These are phyloP conservation scores for Setophaga coronata DNA, from an alignment of 2,113 vertebrate species.

Conservation along the genomic window DNA sequence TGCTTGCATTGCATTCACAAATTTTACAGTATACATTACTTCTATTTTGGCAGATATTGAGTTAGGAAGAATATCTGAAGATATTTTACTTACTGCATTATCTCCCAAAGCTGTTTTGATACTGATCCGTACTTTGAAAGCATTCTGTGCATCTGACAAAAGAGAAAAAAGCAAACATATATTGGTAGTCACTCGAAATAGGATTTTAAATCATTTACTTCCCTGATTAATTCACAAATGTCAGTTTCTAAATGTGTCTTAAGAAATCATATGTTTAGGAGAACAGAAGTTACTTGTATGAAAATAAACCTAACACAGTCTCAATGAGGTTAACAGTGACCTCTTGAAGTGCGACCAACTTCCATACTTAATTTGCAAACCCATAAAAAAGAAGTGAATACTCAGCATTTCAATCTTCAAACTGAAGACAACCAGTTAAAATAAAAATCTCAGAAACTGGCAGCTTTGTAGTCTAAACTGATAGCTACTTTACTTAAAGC, in stretches of 20 bases:
- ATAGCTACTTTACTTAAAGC: not conserved
- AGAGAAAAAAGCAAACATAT: slow-evolving; percentile 40
- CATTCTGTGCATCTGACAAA: slow-evolving; percentile 77
- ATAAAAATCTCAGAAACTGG: not conserved
- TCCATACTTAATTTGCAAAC: not conserved
- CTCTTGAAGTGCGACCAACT: not conserved
- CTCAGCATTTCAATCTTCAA: not conserved
- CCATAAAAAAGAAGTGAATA: not conserved
- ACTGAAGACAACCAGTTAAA: not conserved
- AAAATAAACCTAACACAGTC: not conserved
- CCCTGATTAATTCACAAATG: not conserved
- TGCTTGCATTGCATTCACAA: not conserved
- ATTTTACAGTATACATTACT: not conserved
- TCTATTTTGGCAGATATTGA: not conserved
- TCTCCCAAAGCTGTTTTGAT: slow-evolving; percentile 87
- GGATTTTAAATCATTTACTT: not conserved
- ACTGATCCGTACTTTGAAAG: slow-evolving; percentile 91
- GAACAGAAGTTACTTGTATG: not conserved
- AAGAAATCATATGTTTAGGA: not conserved
- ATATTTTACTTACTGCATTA: slow-evolving; percentile 83
- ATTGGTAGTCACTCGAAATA: not conserved
- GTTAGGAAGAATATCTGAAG: not conserved
- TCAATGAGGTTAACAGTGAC: not conserved
- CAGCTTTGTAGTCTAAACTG: not conserved
- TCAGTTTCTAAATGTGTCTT: not conserved